These are phyloP conservation scores for Lasioglossum leucozonium DNA, from an alignment of 2,888 invertebrate genomes.

Conservation along the genomic window DNA sequence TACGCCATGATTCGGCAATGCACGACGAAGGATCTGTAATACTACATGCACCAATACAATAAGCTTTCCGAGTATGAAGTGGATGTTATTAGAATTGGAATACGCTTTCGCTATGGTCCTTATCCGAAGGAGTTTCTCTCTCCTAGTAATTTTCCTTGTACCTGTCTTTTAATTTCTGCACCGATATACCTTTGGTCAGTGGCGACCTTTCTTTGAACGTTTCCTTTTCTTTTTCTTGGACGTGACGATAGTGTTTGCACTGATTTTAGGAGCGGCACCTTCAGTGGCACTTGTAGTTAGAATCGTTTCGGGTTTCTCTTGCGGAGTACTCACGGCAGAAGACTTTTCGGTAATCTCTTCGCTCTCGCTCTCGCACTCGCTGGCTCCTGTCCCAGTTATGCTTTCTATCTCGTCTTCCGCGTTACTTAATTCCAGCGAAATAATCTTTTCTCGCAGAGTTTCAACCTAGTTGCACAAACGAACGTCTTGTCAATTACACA, in stretches of 20 bases:
- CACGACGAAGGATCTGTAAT: slow-evolving; percentile 42
- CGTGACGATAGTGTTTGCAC: slow-evolving; percentile 73
- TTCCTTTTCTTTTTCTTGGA: slow-evolving; percentile 85
- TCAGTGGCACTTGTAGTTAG: slow-evolving; percentile 86
- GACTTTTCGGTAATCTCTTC: slow-evolving; percentile 82
- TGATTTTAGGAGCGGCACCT: slow-evolving; percentile 85
- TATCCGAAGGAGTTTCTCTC: slow-evolving; percentile 15
- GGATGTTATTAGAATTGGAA: slow-evolving; percentile 43
- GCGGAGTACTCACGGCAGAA: slow-evolving; percentile 82
- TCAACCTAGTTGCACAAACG: slow-evolving; percentile 88
- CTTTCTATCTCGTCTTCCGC: slow-evolving; percentile 86
- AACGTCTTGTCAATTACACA: slow-evolving; percentile 18
- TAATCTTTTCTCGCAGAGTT: slow-evolving; percentile 95
- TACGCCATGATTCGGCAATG: slow-evolving; percentile 23
- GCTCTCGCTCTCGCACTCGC: slow-evolving; percentile 82
- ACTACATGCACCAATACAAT: slow-evolving; percentile 59
- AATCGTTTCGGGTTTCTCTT: slow-evolving; percentile 85
- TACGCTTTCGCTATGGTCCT: slow-evolving; percentile 34
- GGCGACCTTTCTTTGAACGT: slow-evolving; percentile 86
- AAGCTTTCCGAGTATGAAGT: slow-evolving; percentile 25
- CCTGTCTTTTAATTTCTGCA: slow-evolving; percentile 48
- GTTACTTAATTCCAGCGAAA: slow-evolving; percentile 93
- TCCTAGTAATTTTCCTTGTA: slow-evolving; percentile 20
- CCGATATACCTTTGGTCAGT: slow-evolving; percentile 76
- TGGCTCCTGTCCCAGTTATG: slow-evolving; percentile 79